Evolutionary conservation across 2,797 vertebrate genomes (phyloP).

Genomic region (Pseudopleuronectes americanus): DNA sequence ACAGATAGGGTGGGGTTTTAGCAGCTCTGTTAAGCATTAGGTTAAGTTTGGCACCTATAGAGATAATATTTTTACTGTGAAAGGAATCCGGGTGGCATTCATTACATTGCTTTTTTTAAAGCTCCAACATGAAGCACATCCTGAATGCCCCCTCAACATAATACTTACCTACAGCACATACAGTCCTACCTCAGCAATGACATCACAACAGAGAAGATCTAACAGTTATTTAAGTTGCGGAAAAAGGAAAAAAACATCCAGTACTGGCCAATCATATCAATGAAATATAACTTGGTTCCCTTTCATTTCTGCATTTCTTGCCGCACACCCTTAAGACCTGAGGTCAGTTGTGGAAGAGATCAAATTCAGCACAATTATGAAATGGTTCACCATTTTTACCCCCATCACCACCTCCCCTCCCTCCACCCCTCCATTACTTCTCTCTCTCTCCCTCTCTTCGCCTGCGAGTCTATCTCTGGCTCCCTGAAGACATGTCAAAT

Average conservation of each 20-base stretch:
- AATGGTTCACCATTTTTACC: constrained; percentile 55
- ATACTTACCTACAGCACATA: constrained; percentile 1
- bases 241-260: too few species aligned
- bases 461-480: constrained; percentile 63
- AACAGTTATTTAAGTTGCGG: constrained; percentile 60
- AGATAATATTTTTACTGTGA: constrained; percentile 16
- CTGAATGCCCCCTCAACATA: constrained; percentile 1
- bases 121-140: constrained; percentile 13
- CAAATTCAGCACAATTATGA: constrained; percentile 73
- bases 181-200: constrained; percentile 39
- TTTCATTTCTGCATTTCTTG: constrained; percentile 35
- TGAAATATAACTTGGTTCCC: constrained; percentile 52
- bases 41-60: constrained; percentile 1
- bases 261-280: constrained; percentile 50
- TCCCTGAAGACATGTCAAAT: constrained; percentile 81
- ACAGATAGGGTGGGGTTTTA: constrained; percentile 15
- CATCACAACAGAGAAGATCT: constrained; percentile 22
- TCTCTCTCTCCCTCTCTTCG: constrained; percentile 38
- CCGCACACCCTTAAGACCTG: constrained; percentile 22
- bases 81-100: constrained; percentile 5
- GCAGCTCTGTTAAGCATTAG: not conserved
- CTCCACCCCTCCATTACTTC: constrained; percentile 22
- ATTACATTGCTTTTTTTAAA: constrained; percentile 1
- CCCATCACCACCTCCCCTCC: constrained; percentile 25
- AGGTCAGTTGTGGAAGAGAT: constrained; percentile 58